A percentile compares a stretch with the other conserved stretches of the same genome.
Evolutionary conservation across 1,140 invertebrate species (phyloP).

Genomic region (Drosophila eugracilis): DNA sequence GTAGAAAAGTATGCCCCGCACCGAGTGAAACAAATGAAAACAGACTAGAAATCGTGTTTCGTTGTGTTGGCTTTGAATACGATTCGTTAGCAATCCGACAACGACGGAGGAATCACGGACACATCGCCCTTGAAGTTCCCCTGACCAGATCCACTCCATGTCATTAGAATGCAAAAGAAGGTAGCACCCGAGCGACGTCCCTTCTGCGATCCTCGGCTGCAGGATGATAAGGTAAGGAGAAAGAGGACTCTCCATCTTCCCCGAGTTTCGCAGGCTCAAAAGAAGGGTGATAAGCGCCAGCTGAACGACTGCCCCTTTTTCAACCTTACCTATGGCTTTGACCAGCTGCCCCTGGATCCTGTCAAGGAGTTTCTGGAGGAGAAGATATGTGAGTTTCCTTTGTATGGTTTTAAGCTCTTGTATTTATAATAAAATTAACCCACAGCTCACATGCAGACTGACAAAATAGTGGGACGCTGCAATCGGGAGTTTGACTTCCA

Average conservation of each 20-base stretch:
- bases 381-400: conserved; percentile 69
- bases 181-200: conserved; percentile 63
- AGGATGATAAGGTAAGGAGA: conserved; percentile 45
- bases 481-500: conserved; percentile 78
- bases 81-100: conserved; percentile 24
- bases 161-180: conserved; percentile 45
- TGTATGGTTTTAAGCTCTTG: fast-evolving
- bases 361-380: conserved; percentile 69
- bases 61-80: conserved; percentile 52
- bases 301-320: conserved; percentile 82
- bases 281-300: conserved; percentile 55
- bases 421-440: not conserved
- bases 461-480: conserved; percentile 68
- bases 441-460: conserved; percentile 74
- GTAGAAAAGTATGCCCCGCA: conserved; percentile 48
- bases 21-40: conserved; percentile 59
- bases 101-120: conserved; percentile 25
- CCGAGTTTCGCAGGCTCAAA: conserved; percentile 2
- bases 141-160: not conserved
- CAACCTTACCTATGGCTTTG: conserved; percentile 64
- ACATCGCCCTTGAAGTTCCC: conserved; percentile 9
- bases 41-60: conserved; percentile 50
- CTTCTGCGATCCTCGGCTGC: conserved; percentile 61
- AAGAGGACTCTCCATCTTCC: conserved; percentile 30
- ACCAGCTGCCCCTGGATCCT: conserved; percentile 80